Evolutionary conservation across 2,113 vertebrate genomes (phyloP).

Genomic region (Arizona elegans): DNA sequence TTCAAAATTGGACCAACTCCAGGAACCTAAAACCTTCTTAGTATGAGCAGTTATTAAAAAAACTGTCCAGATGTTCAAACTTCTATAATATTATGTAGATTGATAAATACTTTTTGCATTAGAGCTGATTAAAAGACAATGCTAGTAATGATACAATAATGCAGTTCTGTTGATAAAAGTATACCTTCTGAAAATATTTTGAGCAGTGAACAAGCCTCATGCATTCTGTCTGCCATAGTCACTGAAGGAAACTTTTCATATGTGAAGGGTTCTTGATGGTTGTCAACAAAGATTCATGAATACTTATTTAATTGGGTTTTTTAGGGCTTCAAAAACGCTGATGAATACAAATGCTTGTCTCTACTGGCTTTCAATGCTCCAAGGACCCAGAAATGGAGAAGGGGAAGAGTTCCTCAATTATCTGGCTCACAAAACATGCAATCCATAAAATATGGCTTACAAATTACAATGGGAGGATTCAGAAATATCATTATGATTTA

Average conservation of each 20-base stretch:
- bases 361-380: neutral
- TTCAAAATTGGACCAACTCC: neutral
- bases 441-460: neutral
- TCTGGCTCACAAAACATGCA: neutral
- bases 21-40: neutral
- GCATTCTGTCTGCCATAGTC: neutral
- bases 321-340: neutral
- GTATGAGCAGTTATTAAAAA: neutral
- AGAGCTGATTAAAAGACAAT: neutral
- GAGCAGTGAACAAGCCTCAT: neutral
- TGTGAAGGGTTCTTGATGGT: neutral
- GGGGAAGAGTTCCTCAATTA: neutral
- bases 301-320: neutral
- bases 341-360: neutral
- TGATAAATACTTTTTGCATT: neutral
- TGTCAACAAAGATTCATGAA: neutral
- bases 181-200: neutral
- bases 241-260: neutral
- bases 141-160: neutral
- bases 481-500: neutral
- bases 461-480: neutral
- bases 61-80: neutral
- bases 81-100: neutral
- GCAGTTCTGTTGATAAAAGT: neutral
- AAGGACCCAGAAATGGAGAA: neutral